Base-by-base conservation (phyloP, 2,888 invertebrate genomes). In the Diarsia brunnea region DNA sequence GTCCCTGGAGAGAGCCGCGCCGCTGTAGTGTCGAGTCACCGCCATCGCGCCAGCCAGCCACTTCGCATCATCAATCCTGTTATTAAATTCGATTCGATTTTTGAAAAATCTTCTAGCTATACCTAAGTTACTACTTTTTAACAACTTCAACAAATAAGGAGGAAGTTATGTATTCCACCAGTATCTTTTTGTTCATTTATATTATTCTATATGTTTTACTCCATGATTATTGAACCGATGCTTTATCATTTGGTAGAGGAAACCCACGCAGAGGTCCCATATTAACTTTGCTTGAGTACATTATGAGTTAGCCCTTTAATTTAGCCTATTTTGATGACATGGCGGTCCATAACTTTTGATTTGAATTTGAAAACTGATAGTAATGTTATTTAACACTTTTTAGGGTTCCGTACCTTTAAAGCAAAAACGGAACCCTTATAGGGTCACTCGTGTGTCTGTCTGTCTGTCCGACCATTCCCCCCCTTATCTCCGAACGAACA, bases 61-160 rank as follows among this genome's bases (percentile, higher is more conserved):
- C 38, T 68, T 64, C 43, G 45, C 51, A 60, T 55, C 70, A 79
- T 80, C 58, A 64, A 71, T 69, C 66, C 55, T 80, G 51, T 67
- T 74, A 73, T 55, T 60, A 69, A 73, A 70, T 74, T 70, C 51
- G 51, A 38, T 78, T 43, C 14, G 4, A 21, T 45, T 61, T 65
- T 76, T 58, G 3, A 60, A 61, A 53, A 69, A 60, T 78, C n/a
- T 61, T 53, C 11, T 51, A 24, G 49, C 1, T 24, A 31, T 49
- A 12, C 10, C 21, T 24, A 21, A 63, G 47, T 55, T n/a, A 27
- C 5, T 67, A n/a, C 51, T 11, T 27, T 55, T 27, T 14, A 53
- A 21, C 12, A 12, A 58, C 58, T 8, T 16, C 3, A 16, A 58
- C 3, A 12, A 58, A 58, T 16, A 27, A 27, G 27, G 14, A 53